These are phyloP conservation scores for Ceratosolen solmsi DNA, from an alignment of 1,140 invertebrate genomes.

Conservation along the genomic window DNA sequence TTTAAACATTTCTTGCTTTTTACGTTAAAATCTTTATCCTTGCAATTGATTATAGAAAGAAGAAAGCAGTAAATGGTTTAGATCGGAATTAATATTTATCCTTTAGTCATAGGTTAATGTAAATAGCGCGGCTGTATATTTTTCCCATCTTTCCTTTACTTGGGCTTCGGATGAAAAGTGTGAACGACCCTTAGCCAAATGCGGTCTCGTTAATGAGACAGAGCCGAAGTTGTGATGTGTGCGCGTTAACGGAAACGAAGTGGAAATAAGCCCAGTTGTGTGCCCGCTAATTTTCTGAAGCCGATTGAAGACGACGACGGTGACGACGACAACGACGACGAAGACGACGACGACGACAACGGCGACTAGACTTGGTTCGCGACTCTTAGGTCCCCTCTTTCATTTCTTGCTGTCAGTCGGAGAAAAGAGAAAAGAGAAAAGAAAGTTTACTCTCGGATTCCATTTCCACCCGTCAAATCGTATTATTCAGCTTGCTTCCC, in stretches of 20 bases:
- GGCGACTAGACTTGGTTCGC: background rate
- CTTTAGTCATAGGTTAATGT: no score
- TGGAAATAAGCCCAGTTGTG: conserved; percentile 62
- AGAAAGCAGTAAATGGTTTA: background rate
- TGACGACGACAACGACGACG: no score
- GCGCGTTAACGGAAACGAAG: conserved; percentile 59
- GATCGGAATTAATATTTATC: no score
- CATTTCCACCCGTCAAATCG: conserved; percentile 26
- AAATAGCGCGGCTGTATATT: background rate
- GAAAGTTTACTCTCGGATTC: background rate
- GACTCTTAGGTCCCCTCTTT: background rate
- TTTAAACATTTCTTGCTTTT: no score
- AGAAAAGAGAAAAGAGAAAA: background rate
- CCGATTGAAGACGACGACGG: conserved; percentile 52
- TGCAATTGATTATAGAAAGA: background rate
- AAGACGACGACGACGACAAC: conserved; percentile 39
- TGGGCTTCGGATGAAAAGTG: conserved; percentile 14
- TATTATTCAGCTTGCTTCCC: background rate
- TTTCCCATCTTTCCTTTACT: background rate
- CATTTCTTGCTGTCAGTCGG: background rate
- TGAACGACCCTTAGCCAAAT: conserved; percentile 48
- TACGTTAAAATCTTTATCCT: background rate
- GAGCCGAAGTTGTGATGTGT: conserved; percentile 57
- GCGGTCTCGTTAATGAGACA: conserved; percentile 31
- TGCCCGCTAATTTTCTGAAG: conserved; percentile 57